These are phyloP conservation scores for Laothoe populi DNA, from an alignment of 2,888 invertebrate genomes.

Conservation along the genomic window DNA sequence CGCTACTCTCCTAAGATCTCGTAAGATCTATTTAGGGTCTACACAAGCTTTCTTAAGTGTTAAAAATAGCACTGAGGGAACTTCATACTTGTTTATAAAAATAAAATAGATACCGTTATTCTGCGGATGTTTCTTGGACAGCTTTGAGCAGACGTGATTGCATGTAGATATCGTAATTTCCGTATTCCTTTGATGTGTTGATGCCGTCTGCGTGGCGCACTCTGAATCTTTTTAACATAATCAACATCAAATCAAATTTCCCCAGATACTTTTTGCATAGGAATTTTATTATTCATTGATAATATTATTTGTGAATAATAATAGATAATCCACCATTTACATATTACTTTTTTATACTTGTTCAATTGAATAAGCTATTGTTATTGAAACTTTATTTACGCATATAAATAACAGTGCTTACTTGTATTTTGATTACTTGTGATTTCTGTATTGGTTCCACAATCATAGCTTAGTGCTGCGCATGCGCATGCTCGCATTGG, in stretches of 20 bases:
- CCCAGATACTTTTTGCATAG: constrained; percentile 4
- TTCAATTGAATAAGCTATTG: background rate
- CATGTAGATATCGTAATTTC: constrained; percentile 23
- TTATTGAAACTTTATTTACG: background rate
- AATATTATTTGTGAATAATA: background rate
- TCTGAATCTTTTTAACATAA: constrained; percentile 28
- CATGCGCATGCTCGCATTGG: constrained; percentile 7
- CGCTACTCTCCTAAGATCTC: too few relatives aligned
- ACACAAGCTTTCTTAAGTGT: too few relatives aligned
- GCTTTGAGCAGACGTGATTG: constrained; percentile 2
- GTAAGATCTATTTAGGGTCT: too few relatives aligned
- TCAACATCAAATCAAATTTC: background rate
- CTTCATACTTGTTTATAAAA: background rate
- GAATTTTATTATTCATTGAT: constrained; percentile 27
- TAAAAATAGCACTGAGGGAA: background rate
- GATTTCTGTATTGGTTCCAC: constrained; percentile 7
- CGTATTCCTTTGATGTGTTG: constrained; percentile 24
- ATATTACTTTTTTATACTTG: background rate
- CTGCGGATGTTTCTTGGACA: constrained; percentile 13
- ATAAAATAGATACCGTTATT: constrained; percentile 6
- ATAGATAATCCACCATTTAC: background rate
- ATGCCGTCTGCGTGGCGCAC: constrained; percentile 28
- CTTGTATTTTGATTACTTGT: background rate
- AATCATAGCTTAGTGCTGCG: background rate
- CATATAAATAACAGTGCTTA: background rate